Base-by-base conservation (phyloP, 2,888 invertebrate species). In the Tetranychus piercei region DNA sequence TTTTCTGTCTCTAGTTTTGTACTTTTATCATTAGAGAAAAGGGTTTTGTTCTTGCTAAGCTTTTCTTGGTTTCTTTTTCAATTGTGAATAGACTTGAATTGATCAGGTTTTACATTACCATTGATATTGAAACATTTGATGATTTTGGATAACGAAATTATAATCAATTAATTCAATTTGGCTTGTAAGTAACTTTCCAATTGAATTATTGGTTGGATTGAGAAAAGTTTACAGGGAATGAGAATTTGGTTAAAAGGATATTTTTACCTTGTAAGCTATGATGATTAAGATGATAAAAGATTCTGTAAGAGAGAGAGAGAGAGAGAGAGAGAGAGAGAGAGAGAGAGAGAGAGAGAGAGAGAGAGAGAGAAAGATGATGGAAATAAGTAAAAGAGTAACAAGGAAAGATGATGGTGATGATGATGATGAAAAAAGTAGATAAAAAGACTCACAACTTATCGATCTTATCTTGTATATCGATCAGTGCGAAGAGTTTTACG, bases 281-380 rank as follows among this genome's bases (percentile, higher is more conserved):
- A 8, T 6, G 34, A n/a, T n/a, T 18, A 44, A 23, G 34, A 45
- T 15, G 45, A 15, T 20, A 34, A 43, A 44, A 72, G 34, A 23
- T 44, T 15, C 55, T 55, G 9, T 11, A 6, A 23, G 34, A 45
- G 23, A 72, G 71, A 44, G 8, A 22, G 71, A 71, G 71, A 22
- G 45, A 55, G 73, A 23, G 73, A 45, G 55, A 65, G 3, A 18
- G 73, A 45, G 23, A 44, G 66, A 73, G 34, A 71, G 71, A 71
- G 43, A 9, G 34, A 71, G 15, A 23, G 43, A n/a, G 22, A 71
- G 71, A 18, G 8, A 8, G 11, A 44, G 44, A 5, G 2, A 11
- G 43, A 71, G 9, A 34, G 18, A n/a, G 43, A n/a, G 34, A 34
- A 71, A 34, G 72, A 45, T 23, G 45, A 72, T n/a, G 43, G 45